These are phyloP conservation scores for Diloba caeruleocephala DNA, from an alignment of 2,888 invertebrate genomes.

Conservation along the genomic window DNA sequence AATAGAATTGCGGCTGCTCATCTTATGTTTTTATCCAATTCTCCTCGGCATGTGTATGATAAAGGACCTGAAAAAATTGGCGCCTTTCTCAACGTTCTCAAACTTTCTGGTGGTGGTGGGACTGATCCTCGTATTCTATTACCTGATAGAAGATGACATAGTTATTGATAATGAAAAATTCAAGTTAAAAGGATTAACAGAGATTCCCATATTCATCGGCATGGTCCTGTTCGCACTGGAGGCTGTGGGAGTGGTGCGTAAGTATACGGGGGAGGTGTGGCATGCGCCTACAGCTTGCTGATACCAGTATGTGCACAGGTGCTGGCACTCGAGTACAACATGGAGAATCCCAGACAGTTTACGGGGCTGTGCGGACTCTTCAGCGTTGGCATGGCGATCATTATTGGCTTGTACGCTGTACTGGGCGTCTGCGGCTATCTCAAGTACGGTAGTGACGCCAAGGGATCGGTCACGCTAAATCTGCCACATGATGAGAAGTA, in stretches of 20 bases:
- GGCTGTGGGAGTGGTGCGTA: conserved; percentile 3
- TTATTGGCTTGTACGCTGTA: conserved; percentile 92
- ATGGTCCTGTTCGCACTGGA: conserved; percentile 92
- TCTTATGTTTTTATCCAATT: conserved; percentile 89
- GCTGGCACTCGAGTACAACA: conserved; percentile 97
- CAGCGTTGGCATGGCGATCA: conserved; percentile 93
- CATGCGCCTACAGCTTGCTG: not conserved
- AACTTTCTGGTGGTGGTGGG: conserved; percentile 93
- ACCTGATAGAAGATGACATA: conserved; percentile 91
- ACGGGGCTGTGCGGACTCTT: conserved; percentile 93
- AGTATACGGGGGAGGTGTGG: not conserved
- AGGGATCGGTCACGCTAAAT: conserved; percentile 95
- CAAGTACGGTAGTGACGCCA: conserved; percentile 92
- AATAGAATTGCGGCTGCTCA: conserved; percentile 85
- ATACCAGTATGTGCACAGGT: conserved; percentile 86
- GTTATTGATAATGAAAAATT: conserved; percentile 82
- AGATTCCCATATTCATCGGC: conserved; percentile 94
- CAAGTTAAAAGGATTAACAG: conserved; percentile 81
- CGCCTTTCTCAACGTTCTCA: conserved; percentile 94
- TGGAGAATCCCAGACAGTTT: conserved; percentile 95
- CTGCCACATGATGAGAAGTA: conserved; percentile 91
- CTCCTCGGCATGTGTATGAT: conserved; percentile 90
- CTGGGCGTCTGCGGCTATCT: conserved; percentile 97
- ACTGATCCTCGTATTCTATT: conserved; percentile 92
- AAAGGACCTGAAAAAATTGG: conserved; percentile 92